Evolutionary conservation across 2,888 invertebrate genomes (phyloP), one percentile per base, ranked within the genome.

Genomic region (Meiosimyza platycephala): DNA sequence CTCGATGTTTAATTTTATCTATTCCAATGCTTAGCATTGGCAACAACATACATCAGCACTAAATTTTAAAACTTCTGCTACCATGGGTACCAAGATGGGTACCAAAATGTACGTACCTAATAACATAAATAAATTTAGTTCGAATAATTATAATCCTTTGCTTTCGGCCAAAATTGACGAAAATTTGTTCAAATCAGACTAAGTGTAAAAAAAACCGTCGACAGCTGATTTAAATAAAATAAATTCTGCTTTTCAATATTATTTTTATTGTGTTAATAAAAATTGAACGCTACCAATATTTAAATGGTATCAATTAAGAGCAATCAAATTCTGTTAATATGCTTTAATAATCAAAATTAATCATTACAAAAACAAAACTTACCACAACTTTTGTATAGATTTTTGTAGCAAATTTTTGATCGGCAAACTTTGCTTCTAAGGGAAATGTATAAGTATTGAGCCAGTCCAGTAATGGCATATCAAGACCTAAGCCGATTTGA

Each of bases 381-480:
- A 96, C 96, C 88, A 97, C 95, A 78, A 94, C 93, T 85, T 90
- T 90, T 73, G 91, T 88, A 86, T 95, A 97, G 16, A 94, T 91
- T 78, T 87, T 86, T 66, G 89, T 84, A 0, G 96, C 94, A 88
- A 93, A 94, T 5, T 90, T 85, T 1, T 87, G 81, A 86, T 96
- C 91, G 4, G 83, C 84, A 83, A 93, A 97, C 81, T 90, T 90
- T 13, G 90, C 90, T 84, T 97, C 97, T 64, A 94, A 86, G 0
- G 95, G 95, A 83, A 94, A 97, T 2, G 96, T 97, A 83, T 96
- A 96, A 6, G 89, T 90, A 33, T 93, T 90, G 9, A 97, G 88
- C 97, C 97, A 97, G 64, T 95, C 93, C 11, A 97, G 85, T 54
- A 97, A 88, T 0, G 93, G 91, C 78, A 91, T 90, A 82, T 96